Base-by-base conservation (phyloP, 2,797 vertebrate genomes). In the Thripadectes ignobilis region DNA sequence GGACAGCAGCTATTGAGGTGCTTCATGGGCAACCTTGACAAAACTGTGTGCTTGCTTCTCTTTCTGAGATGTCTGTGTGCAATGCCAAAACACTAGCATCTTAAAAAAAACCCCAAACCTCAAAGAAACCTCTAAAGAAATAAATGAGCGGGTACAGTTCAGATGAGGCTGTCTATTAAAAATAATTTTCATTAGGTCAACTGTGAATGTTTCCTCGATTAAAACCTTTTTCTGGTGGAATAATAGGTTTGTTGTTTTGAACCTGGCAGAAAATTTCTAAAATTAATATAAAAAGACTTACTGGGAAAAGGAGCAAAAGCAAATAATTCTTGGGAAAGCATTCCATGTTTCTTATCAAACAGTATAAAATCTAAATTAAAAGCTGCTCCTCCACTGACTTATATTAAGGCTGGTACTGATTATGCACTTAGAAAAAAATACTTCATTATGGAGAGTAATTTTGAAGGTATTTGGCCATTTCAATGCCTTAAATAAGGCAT, bases 291-390 rank as follows among this genome's bases (percentile, higher is more conserved):
- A 63, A 81, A 48, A 77, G 24, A 57, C 57, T 88, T 52, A 46
- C 73, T 51, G 67, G 23, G 36, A 72, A 76, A 69, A 93, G 27
- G 12, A 84, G 24, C 43, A 85, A 90, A 58, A 71, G 24, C 36
- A 91, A 96, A 85, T 73, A 77, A 72, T 57, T 73, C 12, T 32
- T 48, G 6, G 12, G 41, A 39, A 85, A 91, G 34, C 15, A 48
- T 61, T 74, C 82, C 26, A 86, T 51, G 21, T 80, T 93, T 92
- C 46, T 88, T 93, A 41, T 24, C 29, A 72, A 88, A 86, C 61
- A 75, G 52, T 77, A 89, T 81, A 95, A 88, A 89, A 75, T 68
- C 14, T 63, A 58, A 82, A 74, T 34, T n/a, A 88, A 76, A 80
- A 89, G 16, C 14, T 36, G 34, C 26, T 61, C 87, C n/a, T 81